These are phyloP conservation scores for Solenodon paradoxus DNA, from an alignment of 2,113 vertebrate species.

Conservation along the genomic window DNA sequence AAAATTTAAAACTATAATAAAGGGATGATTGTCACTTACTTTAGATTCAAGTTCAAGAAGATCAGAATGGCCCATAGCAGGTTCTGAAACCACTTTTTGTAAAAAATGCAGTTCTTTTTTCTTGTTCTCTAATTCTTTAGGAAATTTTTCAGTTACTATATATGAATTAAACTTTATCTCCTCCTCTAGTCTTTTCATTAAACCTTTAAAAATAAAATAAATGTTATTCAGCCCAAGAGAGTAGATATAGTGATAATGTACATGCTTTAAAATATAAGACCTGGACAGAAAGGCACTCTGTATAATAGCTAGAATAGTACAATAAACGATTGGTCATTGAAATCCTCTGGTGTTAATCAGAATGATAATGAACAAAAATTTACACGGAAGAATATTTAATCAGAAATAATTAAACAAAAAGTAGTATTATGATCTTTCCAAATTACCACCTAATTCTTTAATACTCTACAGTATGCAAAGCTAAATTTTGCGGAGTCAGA, in stretches of 20 bases:
- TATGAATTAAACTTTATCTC: conserved; percentile 97
- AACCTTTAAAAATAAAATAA: conserved; percentile 83
- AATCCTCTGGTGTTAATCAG: not conserved
- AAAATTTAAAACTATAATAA: not conserved
- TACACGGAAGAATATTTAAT: conserved; percentile 21
- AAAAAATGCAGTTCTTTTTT: conserved; percentile 88
- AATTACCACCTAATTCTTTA: conserved; percentile 39
- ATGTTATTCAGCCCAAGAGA: conserved; percentile 13
- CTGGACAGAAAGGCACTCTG: not conserved
- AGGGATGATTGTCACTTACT: conserved; percentile 80
- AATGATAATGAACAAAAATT: conserved; percentile 6
- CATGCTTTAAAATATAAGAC: not conserved
- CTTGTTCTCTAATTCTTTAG: conserved; percentile 92
- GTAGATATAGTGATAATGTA: not conserved
- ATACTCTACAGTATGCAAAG: not conserved
- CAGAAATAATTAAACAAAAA: conserved; percentile 23
- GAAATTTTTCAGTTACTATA: conserved; percentile 93
- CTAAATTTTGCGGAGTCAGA: not conserved
- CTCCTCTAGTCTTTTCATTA: conserved; percentile 96
- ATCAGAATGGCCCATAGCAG: conserved; percentile 92
- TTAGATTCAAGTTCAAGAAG: conserved; percentile 90
- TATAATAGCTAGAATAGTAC: not conserved
- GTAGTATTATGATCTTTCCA: not conserved
- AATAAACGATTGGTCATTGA: not conserved
- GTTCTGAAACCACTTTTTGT: conserved; percentile 92